phyloP scores from a whole-genome alignment of 2,113 vertebrate species.

The Eidolon helvum region DNA sequence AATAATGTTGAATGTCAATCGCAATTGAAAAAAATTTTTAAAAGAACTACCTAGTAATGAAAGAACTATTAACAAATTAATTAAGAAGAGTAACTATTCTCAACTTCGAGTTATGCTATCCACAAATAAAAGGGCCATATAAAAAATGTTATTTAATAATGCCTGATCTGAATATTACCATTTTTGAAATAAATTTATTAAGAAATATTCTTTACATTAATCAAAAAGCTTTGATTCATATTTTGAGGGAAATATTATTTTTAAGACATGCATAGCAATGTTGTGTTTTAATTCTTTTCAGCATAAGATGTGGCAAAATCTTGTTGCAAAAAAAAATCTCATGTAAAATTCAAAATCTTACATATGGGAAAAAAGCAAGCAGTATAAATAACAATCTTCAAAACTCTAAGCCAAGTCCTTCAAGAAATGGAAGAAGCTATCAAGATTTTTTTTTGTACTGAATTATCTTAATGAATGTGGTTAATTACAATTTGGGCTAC shows the following conservation, averaged over 20 bases:
- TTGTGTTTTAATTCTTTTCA: not conserved
- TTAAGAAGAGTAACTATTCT: not conserved
- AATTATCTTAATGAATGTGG: not conserved
- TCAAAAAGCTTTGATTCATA: not conserved
- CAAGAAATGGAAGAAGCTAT: not conserved
- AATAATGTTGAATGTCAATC: too few species aligned
- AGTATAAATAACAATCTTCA: not conserved
- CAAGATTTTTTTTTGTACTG: not conserved
- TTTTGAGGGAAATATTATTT: not conserved
- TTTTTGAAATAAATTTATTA: not conserved
- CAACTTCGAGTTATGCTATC: not conserved
- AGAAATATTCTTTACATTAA: not conserved
- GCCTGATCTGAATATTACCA: not conserved
- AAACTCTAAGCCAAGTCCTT: not conserved
- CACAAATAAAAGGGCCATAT: not conserved
- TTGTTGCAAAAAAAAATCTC: not conserved
- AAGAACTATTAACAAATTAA: not conserved
- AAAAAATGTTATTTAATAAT: not conserved
- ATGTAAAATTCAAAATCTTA: not conserved
- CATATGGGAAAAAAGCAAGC: not conserved
- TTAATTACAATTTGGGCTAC: not conserved
- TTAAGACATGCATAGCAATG: not conserved
- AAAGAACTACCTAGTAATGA: not conserved
- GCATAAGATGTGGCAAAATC: not conserved
- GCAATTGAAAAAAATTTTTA: too few species aligned